A percentile compares a stretch with the other conserved stretches of the same genome.
These are phyloP conservation scores for Lasioglossum villosulum DNA, from an alignment of 2,888 invertebrate species.

Conservation along the genomic window DNA sequence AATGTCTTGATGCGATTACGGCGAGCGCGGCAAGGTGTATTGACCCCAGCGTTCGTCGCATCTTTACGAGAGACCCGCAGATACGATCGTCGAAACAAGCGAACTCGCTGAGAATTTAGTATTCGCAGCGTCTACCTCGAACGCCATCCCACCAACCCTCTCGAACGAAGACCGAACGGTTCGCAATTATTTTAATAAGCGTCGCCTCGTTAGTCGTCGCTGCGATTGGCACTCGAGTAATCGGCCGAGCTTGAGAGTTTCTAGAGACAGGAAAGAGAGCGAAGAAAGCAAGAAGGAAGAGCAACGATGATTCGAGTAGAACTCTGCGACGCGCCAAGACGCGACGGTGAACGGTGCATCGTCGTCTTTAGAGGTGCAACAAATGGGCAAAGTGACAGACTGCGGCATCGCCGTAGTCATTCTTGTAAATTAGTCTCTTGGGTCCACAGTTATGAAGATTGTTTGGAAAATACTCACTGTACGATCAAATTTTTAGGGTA, in stretches of 20 bases:
- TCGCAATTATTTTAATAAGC: slow-evolving; percentile 23
- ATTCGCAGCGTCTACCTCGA: background rate
- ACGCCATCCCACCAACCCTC: background rate
- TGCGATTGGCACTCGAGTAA: slow-evolving; percentile 22
- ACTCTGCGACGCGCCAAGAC: background rate
- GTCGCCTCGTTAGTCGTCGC: slow-evolving; percentile 5
- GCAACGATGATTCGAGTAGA: background rate
- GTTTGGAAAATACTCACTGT: background rate
- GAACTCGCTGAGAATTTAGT: background rate
- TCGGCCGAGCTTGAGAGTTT: slow-evolving; percentile 5
- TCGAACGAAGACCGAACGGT: background rate
- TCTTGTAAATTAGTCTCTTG: too few relatives aligned
- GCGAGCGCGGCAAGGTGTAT: background rate
- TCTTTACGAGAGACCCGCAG: background rate
- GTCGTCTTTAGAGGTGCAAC: too few relatives aligned
- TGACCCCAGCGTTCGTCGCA: background rate
- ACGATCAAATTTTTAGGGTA: background rate
- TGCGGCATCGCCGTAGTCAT: too few relatives aligned
- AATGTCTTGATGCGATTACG: too few relatives aligned
- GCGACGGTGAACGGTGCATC: background rate
- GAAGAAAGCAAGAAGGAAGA: background rate
- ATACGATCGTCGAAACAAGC: background rate
- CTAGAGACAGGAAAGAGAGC: background rate
- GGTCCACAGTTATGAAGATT: too few relatives aligned
- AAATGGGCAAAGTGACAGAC: too few relatives aligned